phyloP scores from a whole-genome alignment of 2,113 vertebrate species.

The Aphelocoma coerulescens region DNA sequence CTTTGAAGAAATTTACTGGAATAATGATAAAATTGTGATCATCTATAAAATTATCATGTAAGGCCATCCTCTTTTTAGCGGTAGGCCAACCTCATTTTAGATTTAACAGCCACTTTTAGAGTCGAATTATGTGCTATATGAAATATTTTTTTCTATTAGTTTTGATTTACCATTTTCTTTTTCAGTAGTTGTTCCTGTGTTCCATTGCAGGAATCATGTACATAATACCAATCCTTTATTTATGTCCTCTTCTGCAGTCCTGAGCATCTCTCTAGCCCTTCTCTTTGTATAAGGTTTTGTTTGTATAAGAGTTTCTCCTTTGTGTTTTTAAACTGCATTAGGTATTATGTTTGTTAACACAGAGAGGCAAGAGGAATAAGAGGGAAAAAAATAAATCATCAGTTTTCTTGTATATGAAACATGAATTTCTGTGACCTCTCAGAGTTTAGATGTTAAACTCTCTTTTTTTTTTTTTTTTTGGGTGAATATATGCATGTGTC shows the following conservation, averaged over 20 bases:
- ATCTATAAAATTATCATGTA: neutral
- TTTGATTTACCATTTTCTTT: neutral
- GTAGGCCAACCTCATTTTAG: neutral
- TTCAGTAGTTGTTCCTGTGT: neutral
- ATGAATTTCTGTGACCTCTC: neutral
- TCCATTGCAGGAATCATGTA: neutral
- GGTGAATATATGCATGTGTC: neutral
- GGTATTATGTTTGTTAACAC: neutral
- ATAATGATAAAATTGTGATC: neutral
- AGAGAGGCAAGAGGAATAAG: neutral
- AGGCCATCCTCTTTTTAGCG: neutral
- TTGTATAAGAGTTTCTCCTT: neutral
- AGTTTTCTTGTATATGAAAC: neutral
- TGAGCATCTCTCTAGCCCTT: neutral
- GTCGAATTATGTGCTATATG: neutral
- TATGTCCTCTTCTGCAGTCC: neutral
- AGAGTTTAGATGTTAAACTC: neutral
- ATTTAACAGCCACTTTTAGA: neutral
- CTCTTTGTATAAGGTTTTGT: neutral
- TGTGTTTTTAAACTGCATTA: neutral
- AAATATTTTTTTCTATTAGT: neutral
- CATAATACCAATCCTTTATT: neutral
- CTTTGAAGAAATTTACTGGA: neutral
- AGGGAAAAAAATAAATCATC: neutral
- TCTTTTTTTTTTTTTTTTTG: neutral